Evolutionary conservation across 2,888 invertebrate species (phyloP), one percentile per base, ranked within the genome.

Genomic region (Drosophila rubida): DNA sequence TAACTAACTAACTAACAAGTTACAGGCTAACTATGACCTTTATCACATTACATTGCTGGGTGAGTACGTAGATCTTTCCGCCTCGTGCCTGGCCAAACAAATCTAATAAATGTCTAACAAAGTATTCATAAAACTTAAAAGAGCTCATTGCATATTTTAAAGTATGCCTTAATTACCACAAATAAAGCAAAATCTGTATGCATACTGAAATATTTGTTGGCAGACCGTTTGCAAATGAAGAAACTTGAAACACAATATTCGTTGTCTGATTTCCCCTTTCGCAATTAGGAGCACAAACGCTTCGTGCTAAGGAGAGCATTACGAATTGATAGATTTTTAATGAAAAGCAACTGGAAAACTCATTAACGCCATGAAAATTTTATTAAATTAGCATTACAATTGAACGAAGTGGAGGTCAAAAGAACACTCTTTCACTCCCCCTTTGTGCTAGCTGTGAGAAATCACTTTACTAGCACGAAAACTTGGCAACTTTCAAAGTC

Each of bases 281-380:
- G 25, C 44, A 39, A 25, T 54, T 30, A 44, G 22, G 53, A 60
- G 32, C 32, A 41, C 9, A 13, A 23, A n/a, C n/a, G n/a, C 13
- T 32, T 32, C 4, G 13, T n/a, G 13, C 9, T 11, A 30, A 22
- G 19, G 9, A 2, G 13, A 44, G 13, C 37, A 51, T 48, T 37
- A 62, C 48, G 45, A 49, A 60, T 63, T 63, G 19, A 61, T 63
- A 49, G 65, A 61, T 73, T 55, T 64, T 48, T 59, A 55, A 71
- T 63, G 62, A 67, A 58, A 69, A 72, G 41, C 42, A 60, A 51
- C 61, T 55, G 62, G 50, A 32, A 64, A 67, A 61, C 78, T 75
- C 69, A 78, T 78, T 78, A 78, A 57, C 48, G 44, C 49, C 49
- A 61, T 69, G 48, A 62, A 78, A 62, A 58, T 67, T 72, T 64